A percentile compares a stretch with the other conserved stretches of the same genome.
phyloP scores from a whole-genome alignment of 2,888 invertebrate species.

The Drosophila siamana region DNA sequence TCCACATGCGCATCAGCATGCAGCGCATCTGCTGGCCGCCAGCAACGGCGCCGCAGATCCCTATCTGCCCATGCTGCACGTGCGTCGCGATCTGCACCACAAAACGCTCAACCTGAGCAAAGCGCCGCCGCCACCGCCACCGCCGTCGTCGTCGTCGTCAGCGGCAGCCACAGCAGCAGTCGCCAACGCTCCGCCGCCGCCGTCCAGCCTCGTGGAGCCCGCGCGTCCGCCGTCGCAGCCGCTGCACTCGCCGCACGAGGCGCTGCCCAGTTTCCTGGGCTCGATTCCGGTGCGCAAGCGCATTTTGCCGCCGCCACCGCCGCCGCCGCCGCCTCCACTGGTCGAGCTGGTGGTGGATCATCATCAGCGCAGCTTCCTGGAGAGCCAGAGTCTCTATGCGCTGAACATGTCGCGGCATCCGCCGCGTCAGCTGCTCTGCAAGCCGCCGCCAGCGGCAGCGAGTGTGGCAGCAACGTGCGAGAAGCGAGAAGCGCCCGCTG shows the following conservation, averaged over 20 bases:
- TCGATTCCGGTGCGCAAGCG: slow-evolving; percentile 85
- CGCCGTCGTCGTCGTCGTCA: slow-evolving; percentile 40
- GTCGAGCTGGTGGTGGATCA: slow-evolving; percentile 75
- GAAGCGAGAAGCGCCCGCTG: slow-evolving; percentile 79
- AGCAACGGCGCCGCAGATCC: slow-evolving; percentile 81
- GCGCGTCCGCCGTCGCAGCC: slow-evolving; percentile 78
- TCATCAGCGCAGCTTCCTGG: slow-evolving; percentile 60
- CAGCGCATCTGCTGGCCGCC: slow-evolving; percentile 59
- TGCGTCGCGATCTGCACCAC: slow-evolving; percentile 91
- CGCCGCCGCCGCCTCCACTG: slow-evolving; percentile 35
- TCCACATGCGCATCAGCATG: slow-evolving; percentile 58
- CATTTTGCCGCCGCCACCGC: slow-evolving; percentile 72
- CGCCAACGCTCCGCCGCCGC: too few relatives aligned
- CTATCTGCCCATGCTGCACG: slow-evolving; percentile 89
- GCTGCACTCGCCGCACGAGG: slow-evolving; percentile 84
- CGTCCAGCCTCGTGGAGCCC: slow-evolving; percentile 65
- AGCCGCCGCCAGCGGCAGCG: slow-evolving; percentile 38
- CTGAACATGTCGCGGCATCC: slow-evolving; percentile 83
- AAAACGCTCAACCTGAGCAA: slow-evolving; percentile 82
- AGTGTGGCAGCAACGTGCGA: too few relatives aligned
- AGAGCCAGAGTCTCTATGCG: slow-evolving; percentile 67
- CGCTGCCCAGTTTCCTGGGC: slow-evolving; percentile 84
- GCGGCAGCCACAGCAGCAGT: slow-evolving; percentile 63
- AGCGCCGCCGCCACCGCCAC: slow-evolving; percentile 46
- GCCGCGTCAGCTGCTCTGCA: slow-evolving; percentile 75